Base-by-base conservation (phyloP, 2,113 vertebrate species). In the Cynoglossus semilaevis region DNA sequence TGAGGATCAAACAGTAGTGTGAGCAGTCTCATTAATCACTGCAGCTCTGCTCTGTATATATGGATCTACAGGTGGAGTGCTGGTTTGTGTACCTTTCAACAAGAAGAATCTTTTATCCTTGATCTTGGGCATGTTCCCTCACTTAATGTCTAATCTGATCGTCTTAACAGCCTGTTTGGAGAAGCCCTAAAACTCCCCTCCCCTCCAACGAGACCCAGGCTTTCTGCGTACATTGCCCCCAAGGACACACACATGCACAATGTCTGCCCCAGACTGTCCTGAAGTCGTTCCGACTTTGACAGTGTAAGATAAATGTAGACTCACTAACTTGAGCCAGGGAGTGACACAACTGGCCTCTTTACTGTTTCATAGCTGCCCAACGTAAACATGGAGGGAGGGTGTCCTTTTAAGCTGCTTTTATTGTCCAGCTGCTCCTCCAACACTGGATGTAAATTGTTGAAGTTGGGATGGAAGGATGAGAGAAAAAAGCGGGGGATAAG, bases 361-460 rank as follows among this genome's bases (percentile, higher is more conserved):
- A 83, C 85, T 82, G 69, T 80, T 81, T 85, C 76, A 76, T 85
- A 69, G 85, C 75, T 52, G 74, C 75, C 69, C 58, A 84, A 86
- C 63, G 22, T 89, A 91, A 91, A 91, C 90, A 88, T 36, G 47
- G 75, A 65, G 60, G 62, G 74, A 88, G 83, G 70, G 77, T 68
- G 82, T 87, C 81, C 88, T 89, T 91, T 89, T 88, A 89, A 84
- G 74, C 67, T 48, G 64, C 83, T 88, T 91, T 91, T 91, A 89
- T 90, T 90, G 90, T 88, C 88, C 85, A 89, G 85, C 84, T 90
- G 88, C 79, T 86, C 57, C 76, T 53, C 63, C 75, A 76, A 51
- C 56, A 43, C 72, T 86, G 71, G 80, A 86, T 81, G 68, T 83
- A 80, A 80, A 86, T 77, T 80, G 79, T 79, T 73, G 62, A 81